These are phyloP conservation scores for Wiebesia pumilae DNA, from an alignment of 1,140 invertebrate genomes.

Conservation along the genomic window DNA sequence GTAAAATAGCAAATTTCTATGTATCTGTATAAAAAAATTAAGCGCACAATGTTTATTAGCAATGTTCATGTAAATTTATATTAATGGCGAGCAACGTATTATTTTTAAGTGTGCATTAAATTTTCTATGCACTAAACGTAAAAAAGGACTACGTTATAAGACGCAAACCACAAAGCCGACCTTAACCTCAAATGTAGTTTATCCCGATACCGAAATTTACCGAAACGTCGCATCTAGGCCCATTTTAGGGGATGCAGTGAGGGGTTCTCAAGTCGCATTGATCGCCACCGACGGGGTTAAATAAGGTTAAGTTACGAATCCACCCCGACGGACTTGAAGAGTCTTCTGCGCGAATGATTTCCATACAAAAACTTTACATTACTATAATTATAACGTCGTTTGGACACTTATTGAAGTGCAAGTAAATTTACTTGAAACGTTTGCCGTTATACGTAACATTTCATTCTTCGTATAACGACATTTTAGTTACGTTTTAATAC, in stretches of 20 bases:
- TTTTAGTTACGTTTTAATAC: too few relatives aligned
- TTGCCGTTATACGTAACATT: too few relatives aligned
- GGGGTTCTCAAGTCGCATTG: not conserved
- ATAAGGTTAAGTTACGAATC: not conserved
- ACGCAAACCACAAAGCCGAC: not conserved
- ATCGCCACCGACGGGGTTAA: not conserved
- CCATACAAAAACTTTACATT: not conserved
- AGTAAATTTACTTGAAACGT: not conserved
- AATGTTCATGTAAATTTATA: too few relatives aligned
- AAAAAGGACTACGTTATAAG: too few relatives aligned
- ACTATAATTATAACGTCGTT: not conserved
- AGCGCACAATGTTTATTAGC: too few relatives aligned
- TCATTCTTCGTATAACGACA: too few relatives aligned
- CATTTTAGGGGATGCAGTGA: not conserved
- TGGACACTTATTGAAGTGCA: not conserved
- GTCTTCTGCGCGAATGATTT: not conserved
- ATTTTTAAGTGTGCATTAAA: too few relatives aligned
- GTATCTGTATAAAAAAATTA: too few relatives aligned
- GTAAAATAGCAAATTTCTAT: too few relatives aligned
- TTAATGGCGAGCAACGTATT: too few relatives aligned
- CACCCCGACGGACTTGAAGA: not conserved
- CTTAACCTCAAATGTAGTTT: not conserved
- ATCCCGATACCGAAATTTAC: not conserved
- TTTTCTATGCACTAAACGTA: too few relatives aligned
- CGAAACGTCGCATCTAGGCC: not conserved